These are phyloP conservation scores for Archips xylosteana DNA, from an alignment of 2,888 invertebrate species.

Conservation along the genomic window DNA sequence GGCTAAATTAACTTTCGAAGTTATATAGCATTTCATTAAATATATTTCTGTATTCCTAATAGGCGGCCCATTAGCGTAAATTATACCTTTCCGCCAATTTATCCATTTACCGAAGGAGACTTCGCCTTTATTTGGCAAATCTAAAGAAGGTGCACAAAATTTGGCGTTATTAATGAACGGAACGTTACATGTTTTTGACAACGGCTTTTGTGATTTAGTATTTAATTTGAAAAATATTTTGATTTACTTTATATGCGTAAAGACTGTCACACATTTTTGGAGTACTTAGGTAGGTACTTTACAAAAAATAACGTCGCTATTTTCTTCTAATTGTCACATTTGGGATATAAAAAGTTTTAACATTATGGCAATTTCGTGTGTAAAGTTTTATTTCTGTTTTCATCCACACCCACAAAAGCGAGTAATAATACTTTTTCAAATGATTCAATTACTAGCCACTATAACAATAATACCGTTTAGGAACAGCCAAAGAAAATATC, in stretches of 20 bases:
- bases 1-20: not conserved
- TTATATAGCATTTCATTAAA: slow-evolving; percentile 8
- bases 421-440: not conserved
- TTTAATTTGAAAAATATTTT: not conserved
- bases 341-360: no score
- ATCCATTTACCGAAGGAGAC: slow-evolving; percentile 18
- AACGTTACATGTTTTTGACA: not conserved
- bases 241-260: not conserved
- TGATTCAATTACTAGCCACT: slow-evolving; percentile 18
- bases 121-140: slow-evolving; percentile 8
- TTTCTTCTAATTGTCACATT: no score
- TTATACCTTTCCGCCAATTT: slow-evolving; percentile 36
- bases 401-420: not conserved
- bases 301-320: not conserved
- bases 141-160: slow-evolving; percentile 5
- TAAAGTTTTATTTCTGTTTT: no score
- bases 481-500: slow-evolving; percentile 25
- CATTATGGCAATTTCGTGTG: no score
- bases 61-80: slow-evolving; percentile 32
- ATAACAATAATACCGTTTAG: slow-evolving; percentile 14
- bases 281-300: not conserved
- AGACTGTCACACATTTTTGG: not conserved
- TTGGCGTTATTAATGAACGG: slow-evolving; percentile 1
- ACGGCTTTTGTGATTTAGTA: not conserved
- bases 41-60: slow-evolving; percentile 21